phyloP scores from a whole-genome alignment of 2,888 invertebrate species.

The Ganaspis brasiliensis region DNA sequence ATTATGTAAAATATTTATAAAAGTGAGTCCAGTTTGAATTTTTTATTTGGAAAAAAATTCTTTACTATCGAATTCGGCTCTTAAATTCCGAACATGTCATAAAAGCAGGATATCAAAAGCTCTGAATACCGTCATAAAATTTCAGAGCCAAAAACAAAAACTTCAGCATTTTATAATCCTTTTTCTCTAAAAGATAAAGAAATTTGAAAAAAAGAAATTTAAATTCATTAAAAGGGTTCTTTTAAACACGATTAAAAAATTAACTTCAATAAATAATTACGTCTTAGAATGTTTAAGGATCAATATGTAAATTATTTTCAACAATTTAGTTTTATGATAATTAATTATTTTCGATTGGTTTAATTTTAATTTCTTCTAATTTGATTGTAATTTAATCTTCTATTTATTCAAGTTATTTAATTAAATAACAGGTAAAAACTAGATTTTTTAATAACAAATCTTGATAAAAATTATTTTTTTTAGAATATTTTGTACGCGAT shows the following conservation, averaged over 20 bases:
- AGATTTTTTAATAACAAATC: too few species aligned
- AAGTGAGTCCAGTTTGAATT: not conserved
- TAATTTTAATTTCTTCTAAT: too few species aligned
- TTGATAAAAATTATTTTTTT: not conserved
- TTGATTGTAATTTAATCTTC: too few species aligned
- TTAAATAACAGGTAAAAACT: too few species aligned
- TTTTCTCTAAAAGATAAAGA: not conserved
- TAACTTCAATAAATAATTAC: too few species aligned
- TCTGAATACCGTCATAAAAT: not conserved
- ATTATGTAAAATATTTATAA: not conserved
- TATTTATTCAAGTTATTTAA: too few species aligned
- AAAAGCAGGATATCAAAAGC: not conserved
- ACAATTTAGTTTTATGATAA: too few species aligned
- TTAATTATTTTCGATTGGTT: too few species aligned
- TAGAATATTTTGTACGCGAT: not conserved
- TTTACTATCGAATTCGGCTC: constrained; percentile 1
- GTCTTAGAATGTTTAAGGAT: too few species aligned
- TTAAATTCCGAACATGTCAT: not conserved
- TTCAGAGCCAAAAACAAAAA: not conserved
- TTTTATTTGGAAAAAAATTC: not conserved
- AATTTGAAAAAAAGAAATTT: not conserved
- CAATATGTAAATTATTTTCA: too few species aligned
- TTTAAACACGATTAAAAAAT: too few species aligned
- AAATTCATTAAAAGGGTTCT: too few species aligned
- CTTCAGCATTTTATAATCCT: not conserved